phyloP scores from a whole-genome alignment of 2,888 invertebrate species.

The Melanotus villosus region DNA sequence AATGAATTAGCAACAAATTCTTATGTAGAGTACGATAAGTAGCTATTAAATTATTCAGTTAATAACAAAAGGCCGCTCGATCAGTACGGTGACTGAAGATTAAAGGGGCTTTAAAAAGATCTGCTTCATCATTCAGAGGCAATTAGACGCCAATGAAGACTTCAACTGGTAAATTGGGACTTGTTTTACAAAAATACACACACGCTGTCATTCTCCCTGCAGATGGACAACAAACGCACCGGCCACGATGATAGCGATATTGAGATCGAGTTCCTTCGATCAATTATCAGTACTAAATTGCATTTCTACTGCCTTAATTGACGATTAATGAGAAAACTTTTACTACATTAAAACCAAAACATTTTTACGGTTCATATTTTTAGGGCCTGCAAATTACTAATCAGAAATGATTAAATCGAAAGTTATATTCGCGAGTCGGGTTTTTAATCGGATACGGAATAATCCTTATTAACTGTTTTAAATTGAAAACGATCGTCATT shows the following conservation, averaged over 20 bases:
- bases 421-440: too few relatives aligned
- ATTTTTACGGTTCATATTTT: background rate
- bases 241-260: background rate
- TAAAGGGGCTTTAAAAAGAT: constrained; percentile 27
- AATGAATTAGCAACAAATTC: too few relatives aligned
- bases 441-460: too few relatives aligned
- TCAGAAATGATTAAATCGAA: too few relatives aligned
- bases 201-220: background rate
- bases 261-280: background rate
- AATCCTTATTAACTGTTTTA: too few relatives aligned
- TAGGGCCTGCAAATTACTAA: too few relatives aligned
- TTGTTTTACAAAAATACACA: constrained; percentile 10
- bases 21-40: background rate
- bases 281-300: background rate
- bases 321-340: background rate
- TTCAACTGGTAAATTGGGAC: constrained; percentile 49
- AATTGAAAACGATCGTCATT: too few relatives aligned
- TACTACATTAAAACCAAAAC: background rate
- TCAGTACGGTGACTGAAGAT: constrained; percentile 35
- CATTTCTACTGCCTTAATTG: constrained; percentile 8
- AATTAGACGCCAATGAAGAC: constrained; percentile 53
- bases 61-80: background rate
- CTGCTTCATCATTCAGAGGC: constrained; percentile 53
- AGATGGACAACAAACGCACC: background rate
- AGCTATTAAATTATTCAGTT: background rate